phyloP scores from a whole-genome alignment of 64 coral and sea anemone species.

The Trachythela sp. region DNA sequence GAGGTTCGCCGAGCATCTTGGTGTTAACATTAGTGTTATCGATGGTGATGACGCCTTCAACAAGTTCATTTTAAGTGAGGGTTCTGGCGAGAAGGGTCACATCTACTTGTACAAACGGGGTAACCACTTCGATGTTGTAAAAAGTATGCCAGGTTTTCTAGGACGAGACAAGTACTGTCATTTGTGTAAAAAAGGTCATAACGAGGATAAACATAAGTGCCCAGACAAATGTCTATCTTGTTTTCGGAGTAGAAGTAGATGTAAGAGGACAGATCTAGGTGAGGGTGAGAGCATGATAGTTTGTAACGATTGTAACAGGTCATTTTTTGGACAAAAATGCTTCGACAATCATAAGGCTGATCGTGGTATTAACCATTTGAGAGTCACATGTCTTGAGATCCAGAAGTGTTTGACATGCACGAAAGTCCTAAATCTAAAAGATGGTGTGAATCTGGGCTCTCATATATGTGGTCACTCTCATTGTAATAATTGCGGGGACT shows the following conservation, averaged over 20 bases:
- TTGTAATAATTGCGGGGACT: no score
- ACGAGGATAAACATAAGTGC: neutral
- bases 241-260: neutral
- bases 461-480: no score
- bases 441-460: no score
- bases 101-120: neutral
- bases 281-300: no score
- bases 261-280: neutral
- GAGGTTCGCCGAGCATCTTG: neutral
- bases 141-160: constrained; percentile 7
- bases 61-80: constrained; percentile 34
- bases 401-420: no score
- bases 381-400: no score
- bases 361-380: no score
- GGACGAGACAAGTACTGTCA: neutral
- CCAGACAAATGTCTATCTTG: neutral
- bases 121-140: constrained; percentile 25
- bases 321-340: no score
- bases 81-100: neutral
- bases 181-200: neutral
- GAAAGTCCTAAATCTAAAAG: no score
- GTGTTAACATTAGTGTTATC: constrained; percentile 14
- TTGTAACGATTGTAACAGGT: no score
- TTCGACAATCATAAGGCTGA: no score
- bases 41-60: constrained; percentile 17